phyloP scores from a whole-genome alignment of 35 echinoderm and acorn worm species.

The Apostichopus californicus region DNA sequence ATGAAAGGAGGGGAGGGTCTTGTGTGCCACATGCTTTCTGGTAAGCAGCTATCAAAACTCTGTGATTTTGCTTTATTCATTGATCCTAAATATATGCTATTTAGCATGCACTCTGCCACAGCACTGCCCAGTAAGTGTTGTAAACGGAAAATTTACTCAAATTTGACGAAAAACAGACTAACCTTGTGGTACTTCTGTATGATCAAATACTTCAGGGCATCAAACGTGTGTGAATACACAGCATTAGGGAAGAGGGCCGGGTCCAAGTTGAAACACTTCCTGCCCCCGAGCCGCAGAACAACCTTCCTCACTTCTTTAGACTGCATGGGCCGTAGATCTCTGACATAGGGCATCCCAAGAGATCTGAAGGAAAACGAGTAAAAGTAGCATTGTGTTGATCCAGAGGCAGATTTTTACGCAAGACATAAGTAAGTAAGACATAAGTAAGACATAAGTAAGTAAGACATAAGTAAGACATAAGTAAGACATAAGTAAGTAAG shows the following conservation, averaged over 20 bases:
- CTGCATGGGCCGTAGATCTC: background rate
- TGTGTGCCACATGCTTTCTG: too few relatives aligned
- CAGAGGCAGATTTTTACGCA: background rate
- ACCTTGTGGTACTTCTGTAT: slow-evolving; percentile 10
- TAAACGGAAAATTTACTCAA: too few relatives aligned
- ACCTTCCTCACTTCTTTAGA: background rate
- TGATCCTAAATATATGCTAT: too few relatives aligned
- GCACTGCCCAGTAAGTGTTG: too few relatives aligned
- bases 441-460: too few relatives aligned
- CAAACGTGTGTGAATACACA: background rate
- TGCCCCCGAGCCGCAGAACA: background rate
- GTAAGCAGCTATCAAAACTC: too few relatives aligned
- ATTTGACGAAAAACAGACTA: background rate
- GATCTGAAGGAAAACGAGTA: background rate
- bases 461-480: too few relatives aligned
- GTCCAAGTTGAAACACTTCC: slow-evolving; percentile 9
- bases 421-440: too few relatives aligned
- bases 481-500: too few relatives aligned
- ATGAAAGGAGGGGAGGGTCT: too few relatives aligned
- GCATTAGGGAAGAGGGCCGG: slow-evolving; percentile 15
- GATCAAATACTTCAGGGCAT: slow-evolving; percentile 20
- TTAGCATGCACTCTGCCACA: too few relatives aligned
- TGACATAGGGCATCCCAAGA: background rate
- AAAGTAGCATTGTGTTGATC: background rate
- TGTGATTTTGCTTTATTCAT: too few relatives aligned